Evolutionary conservation across 2,888 invertebrate species (phyloP).

Genomic region (Caenorhabditis plicata): DNA sequence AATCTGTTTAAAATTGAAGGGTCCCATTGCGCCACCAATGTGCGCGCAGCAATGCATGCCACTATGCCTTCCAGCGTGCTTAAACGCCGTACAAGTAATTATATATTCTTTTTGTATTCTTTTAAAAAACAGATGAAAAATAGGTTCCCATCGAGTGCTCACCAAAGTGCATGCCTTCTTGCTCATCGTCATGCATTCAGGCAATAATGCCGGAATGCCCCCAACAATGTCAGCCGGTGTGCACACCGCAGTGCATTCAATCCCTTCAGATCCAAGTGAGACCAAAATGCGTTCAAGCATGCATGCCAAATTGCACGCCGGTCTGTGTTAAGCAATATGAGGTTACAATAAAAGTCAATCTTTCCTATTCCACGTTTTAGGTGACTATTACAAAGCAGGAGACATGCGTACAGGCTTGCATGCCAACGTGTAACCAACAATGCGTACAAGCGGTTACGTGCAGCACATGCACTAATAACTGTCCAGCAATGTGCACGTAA

Average conservation of each 20-base stretch:
- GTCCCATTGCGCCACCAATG: constrained; percentile 13
- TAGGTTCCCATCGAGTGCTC: constrained; percentile 24
- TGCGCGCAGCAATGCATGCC: constrained; percentile 44
- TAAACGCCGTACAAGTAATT: constrained; percentile 27
- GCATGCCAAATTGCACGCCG: constrained; percentile 35
- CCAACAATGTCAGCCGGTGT: constrained; percentile 39
- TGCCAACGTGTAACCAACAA: constrained; percentile 18
- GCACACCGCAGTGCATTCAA: constrained; percentile 39
- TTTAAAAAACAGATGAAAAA: not conserved
- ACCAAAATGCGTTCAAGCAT: constrained; percentile 40
- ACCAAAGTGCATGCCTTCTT: constrained; percentile 37
- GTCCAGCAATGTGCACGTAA: constrained; percentile 41
- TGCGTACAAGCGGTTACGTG: constrained; percentile 48
- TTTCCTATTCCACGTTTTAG: too few species aligned
- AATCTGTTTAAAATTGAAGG: not conserved
- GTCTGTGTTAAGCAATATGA: constrained; percentile 33
- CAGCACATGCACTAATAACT: constrained; percentile 46
- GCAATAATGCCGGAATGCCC: constrained; percentile 23
- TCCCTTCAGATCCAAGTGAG: constrained; percentile 33
- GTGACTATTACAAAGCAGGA: too few species aligned
- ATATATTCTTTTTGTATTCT: not conserved
- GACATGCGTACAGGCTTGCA: constrained; percentile 32
- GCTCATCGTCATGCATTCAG: constrained; percentile 31
- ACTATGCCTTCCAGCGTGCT: constrained; percentile 40
- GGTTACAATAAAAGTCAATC: too few species aligned